Evolutionary conservation across 2,797 vertebrate species (phyloP).

Genomic region (Aldrovandia affinis): DNA sequence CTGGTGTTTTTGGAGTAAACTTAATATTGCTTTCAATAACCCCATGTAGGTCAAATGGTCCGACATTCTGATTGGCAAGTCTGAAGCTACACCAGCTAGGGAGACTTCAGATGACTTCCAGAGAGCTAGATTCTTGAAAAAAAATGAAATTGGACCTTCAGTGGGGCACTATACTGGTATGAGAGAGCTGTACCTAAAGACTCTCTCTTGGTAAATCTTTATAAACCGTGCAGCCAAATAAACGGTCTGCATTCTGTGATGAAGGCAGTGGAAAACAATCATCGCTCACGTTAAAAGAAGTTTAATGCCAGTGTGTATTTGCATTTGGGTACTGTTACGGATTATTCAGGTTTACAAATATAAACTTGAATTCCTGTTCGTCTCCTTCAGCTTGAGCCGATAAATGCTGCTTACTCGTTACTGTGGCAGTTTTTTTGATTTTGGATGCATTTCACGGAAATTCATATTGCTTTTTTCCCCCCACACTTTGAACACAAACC

Average conservation of each 20-base stretch:
- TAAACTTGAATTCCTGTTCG: neutral
- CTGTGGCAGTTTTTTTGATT: neutral
- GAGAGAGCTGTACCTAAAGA: neutral
- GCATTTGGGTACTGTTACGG: neutral
- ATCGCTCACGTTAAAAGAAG: neutral
- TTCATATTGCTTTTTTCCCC: neutral
- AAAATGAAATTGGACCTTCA: neutral
- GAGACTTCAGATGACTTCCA: neutral
- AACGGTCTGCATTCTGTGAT: neutral
- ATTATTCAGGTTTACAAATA: neutral
- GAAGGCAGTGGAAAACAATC: neutral
- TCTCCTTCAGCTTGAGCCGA: neutral
- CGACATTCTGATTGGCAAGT: neutral
- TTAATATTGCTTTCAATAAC: neutral
- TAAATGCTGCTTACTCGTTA: neutral
- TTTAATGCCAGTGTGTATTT: neutral
- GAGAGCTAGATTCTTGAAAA: neutral
- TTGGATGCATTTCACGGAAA: neutral
- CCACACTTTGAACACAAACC: slow-evolving; percentile 4
- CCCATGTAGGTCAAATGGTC: neutral
- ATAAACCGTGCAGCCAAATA: too few species aligned
- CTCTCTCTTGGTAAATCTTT: too few species aligned
- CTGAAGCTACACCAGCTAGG: neutral
- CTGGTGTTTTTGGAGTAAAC: neutral
- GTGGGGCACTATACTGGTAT: neutral